phyloP scores from a whole-genome alignment of 2,113 vertebrate species.

The Tychaedon coryphoeus region DNA sequence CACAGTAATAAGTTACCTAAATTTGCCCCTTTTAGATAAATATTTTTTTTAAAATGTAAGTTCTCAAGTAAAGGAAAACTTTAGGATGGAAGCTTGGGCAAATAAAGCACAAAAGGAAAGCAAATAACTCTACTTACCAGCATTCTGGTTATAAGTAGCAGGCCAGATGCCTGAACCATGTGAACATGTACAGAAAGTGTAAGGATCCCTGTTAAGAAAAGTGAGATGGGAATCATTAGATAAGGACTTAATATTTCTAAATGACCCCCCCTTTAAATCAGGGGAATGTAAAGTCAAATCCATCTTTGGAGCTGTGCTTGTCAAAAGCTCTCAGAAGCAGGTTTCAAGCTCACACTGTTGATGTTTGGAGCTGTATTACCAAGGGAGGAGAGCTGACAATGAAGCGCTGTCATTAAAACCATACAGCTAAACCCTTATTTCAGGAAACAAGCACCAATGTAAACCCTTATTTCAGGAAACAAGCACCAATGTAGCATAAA shows the following conservation, averaged over 20 bases:
- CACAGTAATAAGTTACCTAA: background rate
- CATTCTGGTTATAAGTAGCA: background rate
- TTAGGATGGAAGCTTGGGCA: background rate
- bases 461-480: slow-evolving; percentile 8
- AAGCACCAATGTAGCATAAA: background rate
- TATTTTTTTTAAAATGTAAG: background rate
- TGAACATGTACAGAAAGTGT: background rate
- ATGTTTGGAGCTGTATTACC: background rate
- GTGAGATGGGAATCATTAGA: background rate
- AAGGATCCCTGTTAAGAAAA: background rate
- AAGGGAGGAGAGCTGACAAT: background rate
- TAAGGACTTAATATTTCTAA: background rate
- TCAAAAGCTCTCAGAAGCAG: background rate
- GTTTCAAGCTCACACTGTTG: background rate
- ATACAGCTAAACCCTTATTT: background rate
- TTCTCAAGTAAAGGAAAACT: background rate
- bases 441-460: background rate
- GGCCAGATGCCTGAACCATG: background rate
- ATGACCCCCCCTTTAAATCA: background rate
- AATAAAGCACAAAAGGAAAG: background rate
- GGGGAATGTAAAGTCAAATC: background rate
- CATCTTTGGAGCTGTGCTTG: background rate
- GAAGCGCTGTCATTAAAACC: background rate
- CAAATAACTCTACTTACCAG: background rate
- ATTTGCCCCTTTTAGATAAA: background rate